Percentiles rank a stretch among this genome's conserved stretches.
These are phyloP conservation scores for Tympanoctomys barrerae DNA, from an alignment of 2,797 vertebrate species.

Conservation along the genomic window DNA sequence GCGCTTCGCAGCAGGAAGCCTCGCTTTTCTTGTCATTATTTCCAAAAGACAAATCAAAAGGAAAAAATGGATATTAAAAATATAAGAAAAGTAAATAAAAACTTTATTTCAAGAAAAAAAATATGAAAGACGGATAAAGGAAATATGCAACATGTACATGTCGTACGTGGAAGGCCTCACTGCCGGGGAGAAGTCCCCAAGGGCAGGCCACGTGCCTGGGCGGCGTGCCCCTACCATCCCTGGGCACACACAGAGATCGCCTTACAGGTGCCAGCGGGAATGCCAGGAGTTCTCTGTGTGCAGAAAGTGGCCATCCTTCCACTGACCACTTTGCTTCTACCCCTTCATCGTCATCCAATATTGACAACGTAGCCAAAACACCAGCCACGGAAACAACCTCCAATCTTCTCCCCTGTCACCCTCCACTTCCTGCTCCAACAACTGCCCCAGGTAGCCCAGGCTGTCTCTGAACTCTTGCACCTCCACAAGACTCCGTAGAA, in stretches of 20 bases:
- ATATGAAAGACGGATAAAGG: background rate
- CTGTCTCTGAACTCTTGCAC: background rate
- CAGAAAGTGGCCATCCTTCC: background rate
- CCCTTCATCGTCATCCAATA: background rate
- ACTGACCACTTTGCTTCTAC: background rate
- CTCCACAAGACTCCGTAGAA: background rate
- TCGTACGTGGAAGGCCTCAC: background rate
- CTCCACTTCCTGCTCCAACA: background rate
- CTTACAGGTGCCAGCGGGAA: background rate
- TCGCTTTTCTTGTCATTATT: background rate
- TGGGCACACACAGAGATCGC: background rate
- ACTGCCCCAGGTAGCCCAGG: background rate
- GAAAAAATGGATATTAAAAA: background rate
- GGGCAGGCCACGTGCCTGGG: background rate
- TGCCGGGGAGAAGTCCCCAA: too few species aligned
- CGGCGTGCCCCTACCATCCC: too few species aligned
- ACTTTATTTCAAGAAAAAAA: background rate
- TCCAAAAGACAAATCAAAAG: background rate
- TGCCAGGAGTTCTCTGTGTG: background rate
- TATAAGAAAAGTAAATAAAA: background rate
- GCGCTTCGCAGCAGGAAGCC: background rate
- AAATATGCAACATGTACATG: background rate
- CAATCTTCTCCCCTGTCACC: background rate
- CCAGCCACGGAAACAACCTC: too few species aligned
- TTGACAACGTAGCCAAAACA: background rate